Percentiles rank a stretch among this genome's conserved stretches.
Conservation (phyloP, 2,113 vertebrate species). For the Gallinago jamesoni region DNA sequence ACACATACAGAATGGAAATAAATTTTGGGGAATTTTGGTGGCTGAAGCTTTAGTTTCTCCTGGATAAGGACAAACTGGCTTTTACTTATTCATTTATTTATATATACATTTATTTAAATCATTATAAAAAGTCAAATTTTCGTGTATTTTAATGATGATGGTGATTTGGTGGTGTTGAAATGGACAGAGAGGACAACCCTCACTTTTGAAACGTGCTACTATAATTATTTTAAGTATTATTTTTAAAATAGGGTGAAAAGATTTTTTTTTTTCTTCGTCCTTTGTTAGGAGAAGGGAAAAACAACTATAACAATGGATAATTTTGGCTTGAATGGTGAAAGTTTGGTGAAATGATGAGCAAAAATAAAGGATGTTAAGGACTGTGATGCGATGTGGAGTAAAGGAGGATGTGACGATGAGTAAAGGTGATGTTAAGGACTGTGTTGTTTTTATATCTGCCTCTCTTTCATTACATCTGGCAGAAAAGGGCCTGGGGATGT, state of each 20-base stretch:
- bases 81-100: background rate
- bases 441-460: background rate
- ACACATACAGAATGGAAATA: background rate
- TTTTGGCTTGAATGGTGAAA: background rate
- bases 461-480: background rate
- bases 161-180: background rate
- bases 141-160: background rate
- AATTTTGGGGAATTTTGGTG: background rate
- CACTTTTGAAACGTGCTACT: background rate
- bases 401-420: too few relatives aligned
- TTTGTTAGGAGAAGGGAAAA: background rate
- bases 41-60: background rate
- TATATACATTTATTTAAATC: background rate
- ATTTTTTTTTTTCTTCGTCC: background rate
- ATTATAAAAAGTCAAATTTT: background rate
- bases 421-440: background rate
- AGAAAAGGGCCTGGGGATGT: too few relatives aligned
- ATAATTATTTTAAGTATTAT: background rate
- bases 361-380: background rate
- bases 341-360: background rate
- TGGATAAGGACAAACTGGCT: background rate
- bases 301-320: background rate
- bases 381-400: background rate
- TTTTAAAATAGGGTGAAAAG: background rate
- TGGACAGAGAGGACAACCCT: background rate